A percentile compares a stretch with the other conserved stretches of the same genome.
These are phyloP conservation scores for Eurosta solidaginis DNA, from an alignment of 1,140 invertebrate genomes.

Conservation along the genomic window DNA sequence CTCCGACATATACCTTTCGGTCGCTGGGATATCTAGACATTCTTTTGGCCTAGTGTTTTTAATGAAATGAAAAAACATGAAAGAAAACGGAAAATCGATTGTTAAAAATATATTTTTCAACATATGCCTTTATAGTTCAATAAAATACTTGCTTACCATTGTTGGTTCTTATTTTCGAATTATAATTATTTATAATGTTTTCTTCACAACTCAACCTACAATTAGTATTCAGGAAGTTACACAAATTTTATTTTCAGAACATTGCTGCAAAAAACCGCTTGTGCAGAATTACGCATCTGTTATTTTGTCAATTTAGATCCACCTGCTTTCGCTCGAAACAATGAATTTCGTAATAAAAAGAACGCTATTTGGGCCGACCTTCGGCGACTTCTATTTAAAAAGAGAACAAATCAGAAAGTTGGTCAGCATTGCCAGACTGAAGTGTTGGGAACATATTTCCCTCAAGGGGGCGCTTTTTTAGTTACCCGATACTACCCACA, in stretches of 20 bases:
- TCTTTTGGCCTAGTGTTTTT: conserved; percentile 38
- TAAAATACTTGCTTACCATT: neutral
- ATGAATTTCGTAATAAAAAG: no score
- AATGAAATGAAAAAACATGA: neutral
- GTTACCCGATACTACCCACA: no score
- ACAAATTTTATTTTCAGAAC: conserved; percentile 16
- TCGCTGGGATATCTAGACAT: conserved; percentile 83
- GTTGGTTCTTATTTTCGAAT: neutral
- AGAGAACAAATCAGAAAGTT: no score
- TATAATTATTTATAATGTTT: neutral
- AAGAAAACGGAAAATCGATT: conserved; percentile 23
- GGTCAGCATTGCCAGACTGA: no score
- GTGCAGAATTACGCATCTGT: conserved; percentile 26
- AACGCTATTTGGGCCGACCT: no score
- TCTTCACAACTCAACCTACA: neutral
- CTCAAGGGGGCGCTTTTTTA: no score
- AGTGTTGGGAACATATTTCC: no score
- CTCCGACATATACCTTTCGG: conserved; percentile 96
- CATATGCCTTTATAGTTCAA: neutral
- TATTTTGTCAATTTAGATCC: no score
- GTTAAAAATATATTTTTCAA: conserved; percentile 18
- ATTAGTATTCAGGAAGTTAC: neutral
- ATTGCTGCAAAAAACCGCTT: conserved; percentile 11
- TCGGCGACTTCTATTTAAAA: no score
- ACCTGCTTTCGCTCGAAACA: no score